A percentile compares a stretch with the other conserved stretches of the same genome.
These are phyloP conservation scores for Pedicia rivosa DNA, from an alignment of 2,888 invertebrate genomes.

Conservation along the genomic window DNA sequence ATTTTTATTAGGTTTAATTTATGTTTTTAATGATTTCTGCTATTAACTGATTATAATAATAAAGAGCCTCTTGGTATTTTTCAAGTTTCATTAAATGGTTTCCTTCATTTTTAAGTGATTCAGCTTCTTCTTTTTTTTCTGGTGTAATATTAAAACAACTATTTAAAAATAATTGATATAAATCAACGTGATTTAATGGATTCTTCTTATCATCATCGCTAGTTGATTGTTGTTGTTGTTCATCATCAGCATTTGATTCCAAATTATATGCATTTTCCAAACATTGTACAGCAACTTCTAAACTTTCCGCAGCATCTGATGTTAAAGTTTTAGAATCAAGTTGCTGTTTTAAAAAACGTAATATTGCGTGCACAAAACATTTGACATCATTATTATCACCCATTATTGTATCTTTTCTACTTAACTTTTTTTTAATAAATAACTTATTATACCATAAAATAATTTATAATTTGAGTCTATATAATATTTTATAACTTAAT, in stretches of 20 bases:
- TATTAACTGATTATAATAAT: conserved; percentile 46
- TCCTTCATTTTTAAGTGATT: conserved; percentile 74
- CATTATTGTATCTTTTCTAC: conserved; percentile 2
- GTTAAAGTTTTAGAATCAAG: conserved; percentile 20
- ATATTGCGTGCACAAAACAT: conserved; percentile 25
- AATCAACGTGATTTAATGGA: conserved; percentile 25
- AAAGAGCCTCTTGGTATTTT: conserved; percentile 63
- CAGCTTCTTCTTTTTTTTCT: conserved; percentile 52
- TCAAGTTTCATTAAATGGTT: conserved; percentile 78
- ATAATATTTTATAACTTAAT: too few relatives aligned
- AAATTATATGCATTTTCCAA: conserved; percentile 80
- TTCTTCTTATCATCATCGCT: conserved; percentile 2
- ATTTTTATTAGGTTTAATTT: conserved; percentile 4
- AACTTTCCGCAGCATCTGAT: conserved; percentile 27
- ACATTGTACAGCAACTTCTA: conserved; percentile 91
- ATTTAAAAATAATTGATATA: conserved; percentile 32
- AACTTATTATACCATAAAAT: too few relatives aligned
- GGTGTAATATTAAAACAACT: conserved; percentile 30
- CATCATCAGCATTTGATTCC: conserved; percentile 18
- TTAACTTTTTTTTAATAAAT: too few relatives aligned
- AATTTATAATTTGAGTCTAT: too few relatives aligned
- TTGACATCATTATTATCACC: conserved; percentile 2
- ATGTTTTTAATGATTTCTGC: conserved; percentile 8
- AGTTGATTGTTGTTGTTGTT: conserved; percentile 6
- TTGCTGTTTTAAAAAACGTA: conserved; percentile 26